Evolutionary conservation across 1,140 invertebrate genomes (phyloP).

Genomic region (Brachystomella parvula): DNA sequence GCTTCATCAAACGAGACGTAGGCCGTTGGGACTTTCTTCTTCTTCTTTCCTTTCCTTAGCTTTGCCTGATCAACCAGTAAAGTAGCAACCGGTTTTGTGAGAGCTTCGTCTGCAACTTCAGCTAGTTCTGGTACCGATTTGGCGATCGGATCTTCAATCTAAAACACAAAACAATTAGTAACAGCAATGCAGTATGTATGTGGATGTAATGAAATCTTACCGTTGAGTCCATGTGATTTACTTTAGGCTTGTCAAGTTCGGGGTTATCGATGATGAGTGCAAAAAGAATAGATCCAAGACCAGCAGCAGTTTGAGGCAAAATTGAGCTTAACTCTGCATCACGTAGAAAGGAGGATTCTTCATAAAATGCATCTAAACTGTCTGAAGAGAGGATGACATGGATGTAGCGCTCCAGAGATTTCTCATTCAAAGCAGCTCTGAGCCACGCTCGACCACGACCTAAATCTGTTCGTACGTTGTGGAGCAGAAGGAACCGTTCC

Average conservation of each 20-base stretch:
- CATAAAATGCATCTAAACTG: conserved; percentile 64
- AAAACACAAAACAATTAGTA: background rate
- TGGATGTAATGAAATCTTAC: background rate
- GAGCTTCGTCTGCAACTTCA: conserved; percentile 16
- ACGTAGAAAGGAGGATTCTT: conserved; percentile 70
- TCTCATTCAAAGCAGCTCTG: conserved; percentile 75
- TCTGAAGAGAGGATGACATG: conserved; percentile 59
- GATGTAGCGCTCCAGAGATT: conserved; percentile 74
- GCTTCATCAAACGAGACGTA: conserved; percentile 59
- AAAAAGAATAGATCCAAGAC: conserved; percentile 76
- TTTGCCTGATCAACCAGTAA: background rate
- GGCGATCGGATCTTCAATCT: conserved; percentile 14
- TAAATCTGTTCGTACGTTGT: conserved; percentile 68
- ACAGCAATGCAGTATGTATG: background rate
- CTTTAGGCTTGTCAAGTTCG: conserved; percentile 48
- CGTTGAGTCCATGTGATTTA: background rate
- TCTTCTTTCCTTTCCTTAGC: conserved; percentile 43
- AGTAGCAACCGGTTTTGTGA: conserved; percentile 18
- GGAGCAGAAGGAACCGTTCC: conserved; percentile 70
- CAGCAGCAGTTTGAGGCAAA: conserved; percentile 72
- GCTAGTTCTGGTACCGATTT: conserved; percentile 4
- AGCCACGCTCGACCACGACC: conserved; percentile 75
- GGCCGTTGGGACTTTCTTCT: conserved; percentile 52
- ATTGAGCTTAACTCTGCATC: conserved; percentile 65
- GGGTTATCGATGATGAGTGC: conserved; percentile 79